These are phyloP conservation scores for Hydrophis major DNA, from an alignment of 2,797 vertebrate species.

Conservation along the genomic window DNA sequence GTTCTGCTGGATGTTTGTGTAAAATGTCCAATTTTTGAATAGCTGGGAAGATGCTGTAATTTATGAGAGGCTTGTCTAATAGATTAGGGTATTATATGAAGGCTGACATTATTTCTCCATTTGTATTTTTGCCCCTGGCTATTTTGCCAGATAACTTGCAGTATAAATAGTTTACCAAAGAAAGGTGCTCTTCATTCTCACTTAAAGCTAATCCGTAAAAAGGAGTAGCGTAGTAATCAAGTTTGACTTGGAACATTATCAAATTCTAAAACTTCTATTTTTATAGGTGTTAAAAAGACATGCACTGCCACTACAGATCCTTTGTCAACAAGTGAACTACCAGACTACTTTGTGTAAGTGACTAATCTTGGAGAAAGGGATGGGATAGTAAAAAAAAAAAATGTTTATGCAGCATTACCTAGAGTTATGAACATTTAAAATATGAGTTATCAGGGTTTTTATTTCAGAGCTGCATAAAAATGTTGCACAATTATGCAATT, in stretches of 20 bases:
- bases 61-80: conserved; percentile 51
- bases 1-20: conserved; percentile 38
- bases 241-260: conserved; percentile 44
- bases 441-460: not conserved
- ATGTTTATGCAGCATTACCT: not conserved
- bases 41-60: conserved; percentile 56
- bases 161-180: conserved; percentile 47
- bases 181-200: conserved; percentile 46
- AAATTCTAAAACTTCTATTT: conserved; percentile 51
- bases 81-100: conserved; percentile 53
- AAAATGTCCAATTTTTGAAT: conserved; percentile 55
- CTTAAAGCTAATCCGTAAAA: conserved; percentile 39
- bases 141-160: conserved; percentile 31
- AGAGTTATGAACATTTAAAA: not conserved
- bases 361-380: not conserved
- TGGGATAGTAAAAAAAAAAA: not conserved
- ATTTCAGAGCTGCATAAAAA: conserved; percentile 36
- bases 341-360: conserved; percentile 87
- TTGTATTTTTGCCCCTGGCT: conserved; percentile 25
- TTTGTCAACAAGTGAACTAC: conserved; percentile 74
- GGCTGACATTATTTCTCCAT: conserved; percentile 33
- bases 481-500: not conserved
- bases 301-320: conserved; percentile 72
- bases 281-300: conserved; percentile 76
- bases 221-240: conserved; percentile 36